A percentile compares a stretch with the other conserved stretches of the same genome.
Conservation (phyloP, 2,888 invertebrate species). For the Helleia helle region DNA sequence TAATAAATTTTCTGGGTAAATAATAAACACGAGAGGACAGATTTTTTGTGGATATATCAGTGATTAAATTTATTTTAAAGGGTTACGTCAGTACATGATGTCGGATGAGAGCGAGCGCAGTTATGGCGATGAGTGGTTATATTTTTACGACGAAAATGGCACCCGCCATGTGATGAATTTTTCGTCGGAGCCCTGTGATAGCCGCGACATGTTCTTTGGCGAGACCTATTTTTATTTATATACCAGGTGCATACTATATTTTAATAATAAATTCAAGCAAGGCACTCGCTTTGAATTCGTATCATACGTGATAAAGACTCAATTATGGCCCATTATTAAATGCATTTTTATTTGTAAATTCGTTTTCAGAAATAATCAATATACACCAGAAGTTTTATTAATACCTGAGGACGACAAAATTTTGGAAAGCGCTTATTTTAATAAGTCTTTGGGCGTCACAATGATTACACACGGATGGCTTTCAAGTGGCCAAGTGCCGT, state of each 20-base stretch:
- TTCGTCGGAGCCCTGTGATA: slow-evolving; percentile 38
- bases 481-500: slow-evolving; percentile 42
- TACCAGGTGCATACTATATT: slow-evolving; percentile 45
- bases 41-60: neutral
- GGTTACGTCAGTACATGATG: neutral
- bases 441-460: slow-evolving; percentile 53
- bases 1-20: neutral
- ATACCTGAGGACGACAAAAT: slow-evolving; percentile 28
- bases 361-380: slow-evolving; percentile 36
- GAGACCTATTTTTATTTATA: slow-evolving; percentile 61
- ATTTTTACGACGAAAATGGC: slow-evolving; percentile 57
- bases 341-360: no score
- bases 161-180: slow-evolving; percentile 47
- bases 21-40: neutral
- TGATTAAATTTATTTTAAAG: slow-evolving; percentile 8
- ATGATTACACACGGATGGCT: slow-evolving; percentile 73
- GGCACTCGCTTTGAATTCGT: no score
- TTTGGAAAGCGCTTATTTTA: slow-evolving; percentile 43
- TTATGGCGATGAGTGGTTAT: slow-evolving; percentile 61
- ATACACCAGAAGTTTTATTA: slow-evolving; percentile 35
- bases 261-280: no score
- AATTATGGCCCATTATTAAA: no score
- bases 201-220: slow-evolving; percentile 36
- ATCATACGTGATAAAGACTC: no score
- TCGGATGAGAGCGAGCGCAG: slow-evolving; percentile 31